Evolutionary conservation across 1,140 invertebrate genomes (phyloP), one percentile per base, ranked within the genome.

Genomic region (Tenebrio molitor): DNA sequence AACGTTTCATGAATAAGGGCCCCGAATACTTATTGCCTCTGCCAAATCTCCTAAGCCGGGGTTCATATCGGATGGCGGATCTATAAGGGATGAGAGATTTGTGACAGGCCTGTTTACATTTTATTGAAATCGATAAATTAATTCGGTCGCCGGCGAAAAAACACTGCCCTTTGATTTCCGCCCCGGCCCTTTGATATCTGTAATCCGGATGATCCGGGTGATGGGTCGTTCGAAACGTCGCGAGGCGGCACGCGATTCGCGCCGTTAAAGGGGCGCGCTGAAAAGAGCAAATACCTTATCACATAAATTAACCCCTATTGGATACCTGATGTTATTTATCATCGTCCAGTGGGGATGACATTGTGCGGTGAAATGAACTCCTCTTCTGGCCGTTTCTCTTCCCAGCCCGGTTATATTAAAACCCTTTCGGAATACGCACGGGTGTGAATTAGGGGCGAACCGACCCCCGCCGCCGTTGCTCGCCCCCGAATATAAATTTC

Each of bases 271-370:
- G 36, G 12, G 7, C 2, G 5, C 36, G 36, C 5, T 39, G 36
- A 39, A 39, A 39, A 53, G 46, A 53, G 46, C 46, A 53, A 53
- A 53, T 53, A 53, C 19, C 46, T 53, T 39, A 23, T 23, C 46
- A 21, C 46, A 53, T 19, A 53, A 53, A 53, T 53, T 21, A 53
- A 58, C 50, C 23, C 23, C 12, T 29, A 25, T 58, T 58, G 50
- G 17, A 25, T 53, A 53, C 21, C 50, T 29, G 8, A 33, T 15
- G 3, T 58, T 25, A 58, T 58, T 58, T 58, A 58, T 58, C 50
- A 58, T 58, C 50, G 50, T 29, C 50, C 50, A 58, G 46, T 53
- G 46, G 17, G 46, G 17, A 21, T 53, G 46, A 53, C 46, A 53
- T 21, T 15, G 44, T 50, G 16, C 17, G 15, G 16, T 21, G 44